Percentiles rank a stretch among this genome's conserved stretches.
Evolutionary conservation across 1,140 invertebrate genomes (phyloP).

Genomic region (Eriocheir sinensis): DNA sequence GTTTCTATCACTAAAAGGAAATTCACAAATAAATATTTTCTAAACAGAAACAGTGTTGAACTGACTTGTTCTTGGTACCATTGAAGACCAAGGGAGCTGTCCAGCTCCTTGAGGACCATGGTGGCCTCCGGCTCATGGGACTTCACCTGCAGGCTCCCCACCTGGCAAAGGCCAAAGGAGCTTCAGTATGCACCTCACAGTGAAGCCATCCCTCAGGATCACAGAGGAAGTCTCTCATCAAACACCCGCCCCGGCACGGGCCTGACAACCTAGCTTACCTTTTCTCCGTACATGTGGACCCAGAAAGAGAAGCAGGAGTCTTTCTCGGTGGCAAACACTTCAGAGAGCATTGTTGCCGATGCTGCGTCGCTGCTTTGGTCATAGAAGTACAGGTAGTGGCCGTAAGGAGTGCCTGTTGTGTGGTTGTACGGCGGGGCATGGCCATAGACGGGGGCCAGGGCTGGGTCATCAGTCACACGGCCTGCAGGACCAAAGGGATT

Average conservation of each 20-base stretch:
- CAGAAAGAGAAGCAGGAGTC: constrained; percentile 63
- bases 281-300: constrained; percentile 69
- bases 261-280: constrained; percentile 40
- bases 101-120: constrained; percentile 23
- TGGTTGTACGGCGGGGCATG: constrained; percentile 72
- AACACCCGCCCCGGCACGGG: no score
- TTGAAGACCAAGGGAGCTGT: constrained; percentile 28
- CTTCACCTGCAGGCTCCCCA: constrained; percentile 47
- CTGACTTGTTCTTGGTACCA: constrained; percentile 59
- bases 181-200: no score
- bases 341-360: constrained; percentile 65
- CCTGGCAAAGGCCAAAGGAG: not conserved
- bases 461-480: constrained; percentile 63
- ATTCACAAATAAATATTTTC: not conserved
- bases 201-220: not conserved
- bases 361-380: constrained; percentile 32
- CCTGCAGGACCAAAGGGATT: constrained; percentile 35
- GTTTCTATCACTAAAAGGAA: no score
- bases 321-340: constrained; percentile 40
- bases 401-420: constrained; percentile 71
- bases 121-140: not conserved
- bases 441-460: constrained; percentile 15
- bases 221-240: no score
- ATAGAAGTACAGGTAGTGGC: constrained; percentile 77
- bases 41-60: not conserved